Base-by-base conservation (phyloP, 1,140 invertebrate species). In the Pogonus chalceus region DNA sequence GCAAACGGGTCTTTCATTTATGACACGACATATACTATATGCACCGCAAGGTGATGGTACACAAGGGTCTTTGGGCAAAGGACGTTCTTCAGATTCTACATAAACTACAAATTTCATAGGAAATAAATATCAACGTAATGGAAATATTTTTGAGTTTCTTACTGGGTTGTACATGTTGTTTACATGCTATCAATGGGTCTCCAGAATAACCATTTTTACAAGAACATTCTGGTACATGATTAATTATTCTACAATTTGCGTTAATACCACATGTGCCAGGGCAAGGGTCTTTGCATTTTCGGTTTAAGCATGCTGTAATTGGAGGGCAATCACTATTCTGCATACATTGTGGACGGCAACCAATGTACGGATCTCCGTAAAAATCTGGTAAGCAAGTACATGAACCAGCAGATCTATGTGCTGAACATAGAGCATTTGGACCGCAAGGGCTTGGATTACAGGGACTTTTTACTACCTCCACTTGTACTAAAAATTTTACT, bases 361-460 rank as follows among this genome's bases (percentile, higher is more conserved):
- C 84, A 53, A 79, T 72, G 60, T 91, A 88, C 1, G 89, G 87
- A 75, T 92, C 87, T 49, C 90, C 90, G 59, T 79, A 80, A 69
- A 88, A 92, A 56, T 88, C 84, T 54, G 83, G 76, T 59, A 88
- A 65, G 70, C 89, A 92, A 54, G 77, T 80, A 68, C 90, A 92
- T 51, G 86, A 86, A 57, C 87, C 84, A 60, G 79, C 84, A 62
- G 83, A 84, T 59, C 85, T 81, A 60, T 74, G 74, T 70, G 90
- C 86, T 63, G 80, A 82, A 72, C 89, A 92, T 53, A 89, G 72
- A 39, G 85, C 82, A 71, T 90, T 90, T 26, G 81, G 72, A 54
- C 89, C 89, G 67, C 89, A 92, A 22, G 87, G 88, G 49, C 85
- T 87, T 61, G 88, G 87, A 68, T 86, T 81, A 66, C 88, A 90